Evolutionary conservation across 2,113 vertebrate genomes (phyloP).

Genomic region (Lophochroa leadbeateri): DNA sequence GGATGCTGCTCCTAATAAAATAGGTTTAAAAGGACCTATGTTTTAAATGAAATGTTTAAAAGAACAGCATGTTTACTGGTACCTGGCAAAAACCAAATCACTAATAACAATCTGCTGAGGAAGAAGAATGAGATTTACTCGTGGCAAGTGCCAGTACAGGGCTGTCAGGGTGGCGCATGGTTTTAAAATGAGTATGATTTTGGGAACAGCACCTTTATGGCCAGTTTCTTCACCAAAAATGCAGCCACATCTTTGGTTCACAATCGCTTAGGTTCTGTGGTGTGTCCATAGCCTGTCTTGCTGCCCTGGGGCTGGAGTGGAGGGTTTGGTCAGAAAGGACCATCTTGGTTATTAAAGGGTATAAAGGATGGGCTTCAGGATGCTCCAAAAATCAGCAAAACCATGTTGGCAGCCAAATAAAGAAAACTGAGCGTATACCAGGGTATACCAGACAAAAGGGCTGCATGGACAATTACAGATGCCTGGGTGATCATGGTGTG

Average conservation of each 20-base stretch:
- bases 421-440: neutral
- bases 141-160: neutral
- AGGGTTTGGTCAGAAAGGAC: neutral
- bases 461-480: accelerated
- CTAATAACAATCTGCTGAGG: neutral
- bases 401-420: neutral
- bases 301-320: neutral
- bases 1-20: neutral
- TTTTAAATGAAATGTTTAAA: neutral
- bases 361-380: neutral
- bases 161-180: neutral
- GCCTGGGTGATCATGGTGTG: accelerated
- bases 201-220: neutral
- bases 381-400: neutral
- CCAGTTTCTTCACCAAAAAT: neutral
- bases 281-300: neutral
- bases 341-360: neutral
- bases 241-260: accelerated
- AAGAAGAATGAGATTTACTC: neutral
- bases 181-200: neutral
- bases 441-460: neutral
- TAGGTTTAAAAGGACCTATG: neutral
- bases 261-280: neutral
- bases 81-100: neutral
- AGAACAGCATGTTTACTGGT: neutral